phyloP scores from a whole-genome alignment of 2,888 invertebrate species.

The Diplazon laetatorius region DNA sequence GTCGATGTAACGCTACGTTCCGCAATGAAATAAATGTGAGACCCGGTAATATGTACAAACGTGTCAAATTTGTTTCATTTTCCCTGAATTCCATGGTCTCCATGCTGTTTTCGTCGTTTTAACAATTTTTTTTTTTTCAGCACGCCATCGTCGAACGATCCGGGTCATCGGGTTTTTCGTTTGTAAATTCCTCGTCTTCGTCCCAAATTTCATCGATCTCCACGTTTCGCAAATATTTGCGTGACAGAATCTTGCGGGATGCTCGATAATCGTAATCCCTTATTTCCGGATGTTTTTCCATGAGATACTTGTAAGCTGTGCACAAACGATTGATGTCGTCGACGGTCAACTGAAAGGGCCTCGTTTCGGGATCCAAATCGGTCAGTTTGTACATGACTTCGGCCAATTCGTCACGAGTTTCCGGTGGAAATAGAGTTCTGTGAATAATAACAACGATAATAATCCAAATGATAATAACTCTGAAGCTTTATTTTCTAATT shows the following conservation, averaged over 20 bases:
- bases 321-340: constrained; percentile 91
- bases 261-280: constrained; percentile 88
- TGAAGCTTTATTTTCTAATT: too few relatives aligned
- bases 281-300: constrained; percentile 87
- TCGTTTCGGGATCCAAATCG: constrained; percentile 87
- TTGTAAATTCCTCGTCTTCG: constrained; percentile 39
- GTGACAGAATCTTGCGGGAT: constrained; percentile 69
- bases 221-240: constrained; percentile 26
- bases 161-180: neutral
- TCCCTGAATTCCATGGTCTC: neutral
- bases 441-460: constrained; percentile 59
- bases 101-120: neutral
- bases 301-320: constrained; percentile 89
- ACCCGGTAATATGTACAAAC: constrained; percentile 52
- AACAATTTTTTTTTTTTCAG: neutral
- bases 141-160: neutral
- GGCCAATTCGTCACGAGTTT: constrained; percentile 86
- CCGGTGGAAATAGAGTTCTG: constrained; percentile 90
- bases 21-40: constrained; percentile 56
- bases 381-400: constrained; percentile 88
- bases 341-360: constrained; percentile 90
- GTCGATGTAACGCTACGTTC: constrained; percentile 44
- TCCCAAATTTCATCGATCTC: constrained; percentile 53
- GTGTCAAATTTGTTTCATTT: neutral
- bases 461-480: constrained; percentile 2